A percentile compares a stretch with the other conserved stretches of the same genome.
Conservation (phyloP, 1,140 invertebrate genomes). For the Conopomorpha cramerella region DNA sequence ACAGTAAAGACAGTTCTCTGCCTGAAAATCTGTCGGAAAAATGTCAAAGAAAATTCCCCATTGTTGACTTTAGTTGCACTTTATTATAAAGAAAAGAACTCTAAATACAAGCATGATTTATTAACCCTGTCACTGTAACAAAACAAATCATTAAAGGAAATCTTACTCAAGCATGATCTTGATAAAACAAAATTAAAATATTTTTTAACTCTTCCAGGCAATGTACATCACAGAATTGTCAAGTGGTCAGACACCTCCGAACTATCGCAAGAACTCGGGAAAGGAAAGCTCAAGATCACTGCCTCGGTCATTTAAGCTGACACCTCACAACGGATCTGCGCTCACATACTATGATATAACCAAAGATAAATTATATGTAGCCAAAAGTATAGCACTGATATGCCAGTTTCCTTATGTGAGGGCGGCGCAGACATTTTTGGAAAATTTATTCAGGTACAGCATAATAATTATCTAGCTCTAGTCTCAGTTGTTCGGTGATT, state of each 20-base stretch:
- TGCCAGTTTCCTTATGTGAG: conserved; percentile 89
- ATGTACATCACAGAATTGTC: conserved; percentile 92
- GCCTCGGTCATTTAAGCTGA: conserved; percentile 86
- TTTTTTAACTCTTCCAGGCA: conserved; percentile 70
- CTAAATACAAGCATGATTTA: too few relatives aligned
- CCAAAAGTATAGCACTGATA: conserved; percentile 92
- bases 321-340: conserved; percentile 74
- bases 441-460: conserved; percentile 86
- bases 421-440: conserved; percentile 82
- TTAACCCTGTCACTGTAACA: too few relatives aligned
- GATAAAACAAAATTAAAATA: too few relatives aligned
- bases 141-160: too few relatives aligned
- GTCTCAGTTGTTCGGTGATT: too few relatives aligned
- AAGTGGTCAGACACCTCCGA: conserved; percentile 73
- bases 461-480: too few relatives aligned
- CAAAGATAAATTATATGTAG: conserved; percentile 92
- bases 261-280: conserved; percentile 58
- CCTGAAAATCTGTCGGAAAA: too few relatives aligned
- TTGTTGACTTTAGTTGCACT: too few relatives aligned
- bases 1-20: too few relatives aligned
- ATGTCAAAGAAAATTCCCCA: too few relatives aligned
- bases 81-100: too few relatives aligned
- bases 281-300: conserved; percentile 76
- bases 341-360: conserved; percentile 89
- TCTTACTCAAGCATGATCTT: too few relatives aligned